phyloP scores from a whole-genome alignment of 2,797 vertebrate species.

The Anguilla marmorata region DNA sequence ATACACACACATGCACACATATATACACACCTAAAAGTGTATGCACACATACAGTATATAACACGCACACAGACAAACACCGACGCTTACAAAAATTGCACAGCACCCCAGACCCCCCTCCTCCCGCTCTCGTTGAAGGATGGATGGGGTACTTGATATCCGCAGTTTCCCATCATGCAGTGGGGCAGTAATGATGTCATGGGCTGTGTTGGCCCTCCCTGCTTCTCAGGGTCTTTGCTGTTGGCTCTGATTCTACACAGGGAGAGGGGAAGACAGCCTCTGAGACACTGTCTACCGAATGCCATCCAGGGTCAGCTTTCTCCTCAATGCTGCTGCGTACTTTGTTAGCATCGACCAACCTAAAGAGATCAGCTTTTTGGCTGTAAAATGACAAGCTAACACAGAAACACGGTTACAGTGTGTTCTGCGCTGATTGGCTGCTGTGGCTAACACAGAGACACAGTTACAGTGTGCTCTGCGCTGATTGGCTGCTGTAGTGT shows the following conservation, averaged over 20 bases:
- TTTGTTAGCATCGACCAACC: background rate
- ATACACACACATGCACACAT: background rate
- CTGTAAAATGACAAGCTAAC: background rate
- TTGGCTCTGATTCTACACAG: background rate
- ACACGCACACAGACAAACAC: too few species aligned
- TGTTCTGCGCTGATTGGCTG: background rate
- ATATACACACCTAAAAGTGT: background rate
- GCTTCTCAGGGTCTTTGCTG: background rate
- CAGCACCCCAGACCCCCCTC: background rate
- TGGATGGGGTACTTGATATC: background rate
- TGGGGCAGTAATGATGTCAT: background rate
- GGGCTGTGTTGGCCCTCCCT: background rate
- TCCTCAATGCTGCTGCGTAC: background rate
- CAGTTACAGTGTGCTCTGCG: too few species aligned
- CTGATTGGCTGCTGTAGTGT: background rate
- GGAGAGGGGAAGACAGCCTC: background rate
- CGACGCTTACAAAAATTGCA: background rate
- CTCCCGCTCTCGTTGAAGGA: background rate
- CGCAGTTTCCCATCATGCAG: conserved; percentile 8
- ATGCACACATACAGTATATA: background rate
- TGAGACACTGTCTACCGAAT: background rate
- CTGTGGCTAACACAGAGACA: background rate
- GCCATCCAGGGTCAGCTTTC: background rate
- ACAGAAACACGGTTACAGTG: background rate
- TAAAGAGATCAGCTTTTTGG: background rate